These are phyloP conservation scores for Drosophila tsacasi DNA, from an alignment of 1,140 invertebrate species.

Conservation along the genomic window DNA sequence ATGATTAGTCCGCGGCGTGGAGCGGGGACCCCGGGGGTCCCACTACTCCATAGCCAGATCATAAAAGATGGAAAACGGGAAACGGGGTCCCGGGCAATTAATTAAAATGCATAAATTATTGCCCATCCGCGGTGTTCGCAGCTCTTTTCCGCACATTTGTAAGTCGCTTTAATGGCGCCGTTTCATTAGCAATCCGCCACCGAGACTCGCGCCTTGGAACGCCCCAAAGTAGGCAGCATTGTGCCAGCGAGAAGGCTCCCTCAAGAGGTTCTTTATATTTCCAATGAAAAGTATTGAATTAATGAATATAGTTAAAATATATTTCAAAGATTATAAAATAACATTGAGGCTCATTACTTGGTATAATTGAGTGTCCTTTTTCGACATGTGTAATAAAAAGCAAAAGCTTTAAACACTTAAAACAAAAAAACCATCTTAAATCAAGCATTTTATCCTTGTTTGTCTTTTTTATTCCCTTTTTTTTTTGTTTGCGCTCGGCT, in stretches of 20 bases:
- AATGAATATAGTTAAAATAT: background rate
- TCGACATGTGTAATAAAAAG: background rate
- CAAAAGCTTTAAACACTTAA: background rate
- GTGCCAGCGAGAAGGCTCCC: background rate
- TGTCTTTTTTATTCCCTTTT: background rate
- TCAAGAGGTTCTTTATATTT: background rate
- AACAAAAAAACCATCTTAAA: background rate
- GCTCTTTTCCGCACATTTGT: conserved; percentile 61
- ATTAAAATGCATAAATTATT: conserved; percentile 79
- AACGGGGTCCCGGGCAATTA: conserved; percentile 53
- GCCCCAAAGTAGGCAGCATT: conserved; percentile 21
- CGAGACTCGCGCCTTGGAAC: conserved; percentile 12
- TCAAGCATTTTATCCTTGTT: conserved; percentile 18
- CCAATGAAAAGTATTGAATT: background rate
- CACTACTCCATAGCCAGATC: conserved; percentile 23
- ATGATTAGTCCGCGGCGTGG: conserved; percentile 51
- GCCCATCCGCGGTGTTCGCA: conserved; percentile 25
- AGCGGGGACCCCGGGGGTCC: background rate
- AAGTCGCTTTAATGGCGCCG: conserved; percentile 63
- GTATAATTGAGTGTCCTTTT: background rate
- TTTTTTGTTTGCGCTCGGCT: background rate
- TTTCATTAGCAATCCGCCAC: conserved; percentile 59
- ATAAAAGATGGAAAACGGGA: conserved; percentile 36
- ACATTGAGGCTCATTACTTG: too few species aligned
- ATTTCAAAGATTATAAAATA: too few species aligned